phyloP scores from a whole-genome alignment of 2,113 vertebrate species.

The Cavia porcellus region DNA sequence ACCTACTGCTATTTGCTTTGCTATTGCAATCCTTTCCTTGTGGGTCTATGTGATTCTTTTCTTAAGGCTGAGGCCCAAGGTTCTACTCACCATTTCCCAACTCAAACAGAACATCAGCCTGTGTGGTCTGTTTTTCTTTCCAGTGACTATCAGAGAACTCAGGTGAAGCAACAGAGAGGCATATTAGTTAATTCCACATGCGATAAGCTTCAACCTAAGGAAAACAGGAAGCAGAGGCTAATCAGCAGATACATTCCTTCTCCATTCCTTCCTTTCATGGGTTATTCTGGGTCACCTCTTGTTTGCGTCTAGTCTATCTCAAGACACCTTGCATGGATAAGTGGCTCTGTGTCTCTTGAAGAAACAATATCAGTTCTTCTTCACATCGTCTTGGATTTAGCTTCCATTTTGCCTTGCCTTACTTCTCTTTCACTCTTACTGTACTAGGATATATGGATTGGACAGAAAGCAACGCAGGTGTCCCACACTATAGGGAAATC shows the following conservation, averaged over 20 bases:
- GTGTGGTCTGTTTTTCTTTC: background rate
- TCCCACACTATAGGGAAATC: background rate
- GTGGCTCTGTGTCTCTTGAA: background rate
- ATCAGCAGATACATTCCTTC: background rate
- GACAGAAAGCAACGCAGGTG: background rate
- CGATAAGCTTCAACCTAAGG: background rate
- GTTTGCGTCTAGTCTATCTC: background rate
- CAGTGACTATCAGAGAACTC: background rate
- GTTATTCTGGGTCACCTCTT: background rate
- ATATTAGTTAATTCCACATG: background rate
- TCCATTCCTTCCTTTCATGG: background rate
- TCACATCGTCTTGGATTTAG: background rate
- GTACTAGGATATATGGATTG: background rate
- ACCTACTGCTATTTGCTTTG: background rate
- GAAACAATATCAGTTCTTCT: background rate
- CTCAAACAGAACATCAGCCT: background rate
- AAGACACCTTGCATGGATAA: background rate
- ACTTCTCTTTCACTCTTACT: background rate
- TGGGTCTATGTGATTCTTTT: background rate
- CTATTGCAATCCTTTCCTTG: background rate
- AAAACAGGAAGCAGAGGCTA: background rate
- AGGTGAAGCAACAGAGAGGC: slow-evolving; percentile 47
- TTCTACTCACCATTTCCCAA: background rate
- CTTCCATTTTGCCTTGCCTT: background rate
- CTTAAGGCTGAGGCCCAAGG: slow-evolving; percentile 5